Base-by-base conservation (phyloP, 1,140 invertebrate genomes). In the Diorhabda sublineata region DNA sequence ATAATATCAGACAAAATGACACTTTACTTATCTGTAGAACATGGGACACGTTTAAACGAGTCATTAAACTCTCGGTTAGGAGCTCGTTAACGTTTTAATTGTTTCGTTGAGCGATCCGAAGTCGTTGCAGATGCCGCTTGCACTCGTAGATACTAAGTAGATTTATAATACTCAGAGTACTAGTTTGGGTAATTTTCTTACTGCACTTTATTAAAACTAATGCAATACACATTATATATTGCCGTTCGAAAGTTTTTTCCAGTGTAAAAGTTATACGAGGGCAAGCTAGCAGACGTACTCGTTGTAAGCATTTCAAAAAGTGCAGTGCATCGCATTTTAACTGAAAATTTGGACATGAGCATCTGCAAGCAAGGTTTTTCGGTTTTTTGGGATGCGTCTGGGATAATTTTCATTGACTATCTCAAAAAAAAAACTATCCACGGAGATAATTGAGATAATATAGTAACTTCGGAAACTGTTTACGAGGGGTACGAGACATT, bases 71-170 rank as follows among this genome's bases (percentile, higher is more conserved):
- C 67, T 68, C 70, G 72, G 76, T 77, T 77, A 77, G 76, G 72
- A 75, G 67, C 76, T 77, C 74, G 74, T 77, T 77, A 76, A 76
- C 67, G 74, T 75, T 77, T 75, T 76, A 77, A 77, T 77, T 76
- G 71, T 77, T 76, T 76, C 75, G 76, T 72, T 71, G 72, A 75
- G 73, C 75, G 73, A 75, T 75, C 72, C 71, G 69, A 74, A 76
- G 56, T 65, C 52, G 41, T n/a, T 65, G 64, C 65, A 67, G 65
- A 67, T 67, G 65, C 42, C 66, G 72, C 70, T 70, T 69, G 70
- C 70, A 67, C 57, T 62, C 60, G 52, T 42, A 61, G 68, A 73
- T 71, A 73, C 69, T 69, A 69, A 73, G 67, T 69, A 71, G 67
- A 74, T 74, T 71, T 74, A 74, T 71, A 61, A 67, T 60, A 11